These are phyloP conservation scores for Valencia hispanica DNA, from an alignment of 2,797 vertebrate genomes.

Conservation along the genomic window DNA sequence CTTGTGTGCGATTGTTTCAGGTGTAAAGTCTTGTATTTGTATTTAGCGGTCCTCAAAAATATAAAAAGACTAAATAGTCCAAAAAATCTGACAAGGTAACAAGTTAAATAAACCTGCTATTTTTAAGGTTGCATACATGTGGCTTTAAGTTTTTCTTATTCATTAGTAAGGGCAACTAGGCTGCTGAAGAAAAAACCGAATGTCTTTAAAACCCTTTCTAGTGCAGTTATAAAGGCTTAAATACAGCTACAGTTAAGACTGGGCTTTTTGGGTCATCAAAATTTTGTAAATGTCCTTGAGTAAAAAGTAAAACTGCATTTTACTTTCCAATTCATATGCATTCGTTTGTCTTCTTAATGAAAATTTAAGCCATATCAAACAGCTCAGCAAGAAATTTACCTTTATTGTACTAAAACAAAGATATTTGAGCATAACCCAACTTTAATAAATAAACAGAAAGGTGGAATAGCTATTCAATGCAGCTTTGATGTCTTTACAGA, in stretches of 20 bases:
- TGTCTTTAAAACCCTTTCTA: neutral
- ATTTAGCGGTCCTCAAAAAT: neutral
- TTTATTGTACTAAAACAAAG: neutral
- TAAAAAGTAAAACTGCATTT: neutral
- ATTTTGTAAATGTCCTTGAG: neutral
- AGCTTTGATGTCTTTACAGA: conserved; percentile 56
- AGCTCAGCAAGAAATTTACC: neutral
- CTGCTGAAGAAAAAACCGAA: neutral
- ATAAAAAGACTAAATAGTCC: neutral
- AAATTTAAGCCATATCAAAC: neutral
- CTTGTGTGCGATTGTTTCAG: neutral
- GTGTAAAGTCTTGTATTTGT: neutral
- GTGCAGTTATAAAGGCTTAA: neutral
- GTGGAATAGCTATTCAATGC: conserved; percentile 54
- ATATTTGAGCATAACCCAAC: neutral
- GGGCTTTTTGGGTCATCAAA: neutral
- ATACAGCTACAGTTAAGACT: neutral
- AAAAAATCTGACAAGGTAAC: neutral
- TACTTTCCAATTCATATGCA: neutral
- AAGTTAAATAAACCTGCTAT: neutral
- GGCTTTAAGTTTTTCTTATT: neutral
- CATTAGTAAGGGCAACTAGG: neutral
- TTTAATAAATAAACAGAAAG: conserved; percentile 61
- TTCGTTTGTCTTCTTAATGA: neutral
- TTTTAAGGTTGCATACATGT: neutral